phyloP scores from a whole-genome alignment of 2,888 invertebrate genomes.

The Cephonodes hylas region DNA sequence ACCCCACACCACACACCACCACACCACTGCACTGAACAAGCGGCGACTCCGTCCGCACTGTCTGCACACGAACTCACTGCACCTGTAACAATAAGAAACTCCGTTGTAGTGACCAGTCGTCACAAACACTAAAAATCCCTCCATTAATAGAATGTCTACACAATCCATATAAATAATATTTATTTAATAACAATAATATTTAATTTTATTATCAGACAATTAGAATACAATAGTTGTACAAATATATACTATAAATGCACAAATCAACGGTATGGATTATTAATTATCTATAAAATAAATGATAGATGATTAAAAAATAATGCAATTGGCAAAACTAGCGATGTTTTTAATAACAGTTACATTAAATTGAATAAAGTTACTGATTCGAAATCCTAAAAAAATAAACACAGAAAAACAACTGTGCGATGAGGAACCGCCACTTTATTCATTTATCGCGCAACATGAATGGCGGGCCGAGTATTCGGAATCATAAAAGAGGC shows the following conservation, averaged over 20 bases:
- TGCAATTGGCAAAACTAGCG: background rate
- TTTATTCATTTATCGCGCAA: constrained; percentile 7
- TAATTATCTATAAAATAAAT: too few relatives aligned
- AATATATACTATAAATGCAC: too few relatives aligned
- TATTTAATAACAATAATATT: too few relatives aligned
- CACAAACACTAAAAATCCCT: too few relatives aligned
- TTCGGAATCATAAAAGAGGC: constrained; percentile 1
- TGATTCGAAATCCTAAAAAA: background rate
- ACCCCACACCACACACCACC: constrained; percentile 28
- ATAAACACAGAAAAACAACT: background rate
- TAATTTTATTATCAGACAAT: too few relatives aligned
- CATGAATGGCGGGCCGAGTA: background rate
- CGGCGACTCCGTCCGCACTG: constrained; percentile 40
- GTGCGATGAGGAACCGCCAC: background rate
- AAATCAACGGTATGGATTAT: too few relatives aligned
- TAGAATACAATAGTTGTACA: too few relatives aligned
- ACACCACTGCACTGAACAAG: constrained; percentile 23
- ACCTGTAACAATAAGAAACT: constrained; percentile 57
- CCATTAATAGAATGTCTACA: too few relatives aligned
- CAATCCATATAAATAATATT: too few relatives aligned
- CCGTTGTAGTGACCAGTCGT: background rate
- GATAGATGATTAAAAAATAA: background rate
- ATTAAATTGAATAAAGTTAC: background rate
- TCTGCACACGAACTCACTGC: constrained; percentile 25
- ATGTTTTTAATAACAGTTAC: too few relatives aligned